phyloP scores from a whole-genome alignment of 1,140 invertebrate genomes.

The Solen grandis region DNA sequence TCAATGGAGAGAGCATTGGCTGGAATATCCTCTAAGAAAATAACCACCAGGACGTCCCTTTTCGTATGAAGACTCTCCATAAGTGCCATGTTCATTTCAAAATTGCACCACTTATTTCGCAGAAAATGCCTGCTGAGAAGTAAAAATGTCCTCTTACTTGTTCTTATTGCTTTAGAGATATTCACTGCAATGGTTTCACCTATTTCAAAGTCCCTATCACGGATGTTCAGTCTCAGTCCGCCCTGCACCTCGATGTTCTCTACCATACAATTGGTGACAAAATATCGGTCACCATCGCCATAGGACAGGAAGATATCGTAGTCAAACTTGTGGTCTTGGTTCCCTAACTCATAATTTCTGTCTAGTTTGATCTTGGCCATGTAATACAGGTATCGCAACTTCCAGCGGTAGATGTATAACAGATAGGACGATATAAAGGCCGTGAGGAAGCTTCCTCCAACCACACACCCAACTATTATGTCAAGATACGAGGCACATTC shows the following conservation, averaged over 20 bases:
- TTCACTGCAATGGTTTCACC: constrained; percentile 83
- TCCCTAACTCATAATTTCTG: background rate
- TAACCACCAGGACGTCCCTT: constrained; percentile 59
- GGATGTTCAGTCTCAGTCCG: constrained; percentile 56
- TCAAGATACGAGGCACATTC: constrained; percentile 23
- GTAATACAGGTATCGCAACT: constrained; percentile 46
- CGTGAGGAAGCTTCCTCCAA: constrained; percentile 3
- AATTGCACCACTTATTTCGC: constrained; percentile 86
- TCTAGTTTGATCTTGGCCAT: constrained; percentile 29
- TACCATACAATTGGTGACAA: constrained; percentile 40
- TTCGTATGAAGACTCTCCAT: constrained; percentile 61
- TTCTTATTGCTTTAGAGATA: constrained; percentile 84
- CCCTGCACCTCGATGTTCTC: constrained; percentile 34
- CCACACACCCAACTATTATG: constrained; percentile 13
- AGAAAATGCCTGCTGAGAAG: constrained; percentile 85
- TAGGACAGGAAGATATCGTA: constrained; percentile 66
- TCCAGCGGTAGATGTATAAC: constrained; percentile 40
- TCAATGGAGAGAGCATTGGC: constrained; percentile 38
- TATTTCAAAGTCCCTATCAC: constrained; percentile 63
- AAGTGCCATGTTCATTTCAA: constrained; percentile 83
- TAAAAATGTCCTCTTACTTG: constrained; percentile 84
- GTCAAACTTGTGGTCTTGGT: constrained; percentile 21
- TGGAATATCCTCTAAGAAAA: constrained; percentile 57
- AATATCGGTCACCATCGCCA: constrained; percentile 48
- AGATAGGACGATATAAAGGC: constrained; percentile 7